phyloP scores from a whole-genome alignment of 1,140 invertebrate species.

The Hyposmocoma kahamanoa region DNA sequence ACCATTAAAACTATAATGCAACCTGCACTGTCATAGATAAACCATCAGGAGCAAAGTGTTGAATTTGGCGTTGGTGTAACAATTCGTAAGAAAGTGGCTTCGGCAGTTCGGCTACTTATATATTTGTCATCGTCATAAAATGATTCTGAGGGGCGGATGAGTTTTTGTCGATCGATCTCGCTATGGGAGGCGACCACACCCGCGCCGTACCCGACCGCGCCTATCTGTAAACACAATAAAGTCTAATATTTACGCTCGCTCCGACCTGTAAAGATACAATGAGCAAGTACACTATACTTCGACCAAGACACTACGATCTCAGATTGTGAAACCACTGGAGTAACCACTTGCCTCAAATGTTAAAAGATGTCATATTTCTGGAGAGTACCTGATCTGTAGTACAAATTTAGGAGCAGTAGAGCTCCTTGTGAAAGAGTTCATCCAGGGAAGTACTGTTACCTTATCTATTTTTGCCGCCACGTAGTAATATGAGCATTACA shows the following conservation, averaged over 20 bases:
- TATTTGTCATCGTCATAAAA: slow-evolving; percentile 52
- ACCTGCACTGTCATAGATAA: slow-evolving; percentile 49
- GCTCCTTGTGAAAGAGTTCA: too few species aligned
- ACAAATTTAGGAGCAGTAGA: too few species aligned
- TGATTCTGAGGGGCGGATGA: slow-evolving; percentile 41
- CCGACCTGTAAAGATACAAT: slow-evolving; percentile 62
- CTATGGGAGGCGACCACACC: slow-evolving; percentile 63
- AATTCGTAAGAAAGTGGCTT: slow-evolving; percentile 39
- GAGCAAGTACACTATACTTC: slow-evolving; percentile 54
- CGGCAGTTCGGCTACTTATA: slow-evolving; percentile 36
- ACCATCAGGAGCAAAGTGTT: slow-evolving; percentile 52
- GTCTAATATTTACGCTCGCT: slow-evolving; percentile 62
- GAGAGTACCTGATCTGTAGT: too few species aligned
- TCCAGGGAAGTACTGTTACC: too few species aligned
- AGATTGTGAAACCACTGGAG: too few species aligned
- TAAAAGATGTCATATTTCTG: too few species aligned
- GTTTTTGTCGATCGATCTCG: slow-evolving; percentile 43
- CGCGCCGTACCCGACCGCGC: slow-evolving; percentile 30
- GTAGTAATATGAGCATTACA: too few species aligned
- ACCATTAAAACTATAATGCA: slow-evolving; percentile 21
- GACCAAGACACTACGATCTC: too few species aligned
- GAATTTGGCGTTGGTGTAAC: slow-evolving; percentile 52
- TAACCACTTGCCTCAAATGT: too few species aligned
- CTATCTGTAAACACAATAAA: slow-evolving; percentile 69
- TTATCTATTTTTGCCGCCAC: too few species aligned